Evolutionary conservation across 2,888 invertebrate genomes (phyloP).

Genomic region (Cremastobaeus sp.): DNA sequence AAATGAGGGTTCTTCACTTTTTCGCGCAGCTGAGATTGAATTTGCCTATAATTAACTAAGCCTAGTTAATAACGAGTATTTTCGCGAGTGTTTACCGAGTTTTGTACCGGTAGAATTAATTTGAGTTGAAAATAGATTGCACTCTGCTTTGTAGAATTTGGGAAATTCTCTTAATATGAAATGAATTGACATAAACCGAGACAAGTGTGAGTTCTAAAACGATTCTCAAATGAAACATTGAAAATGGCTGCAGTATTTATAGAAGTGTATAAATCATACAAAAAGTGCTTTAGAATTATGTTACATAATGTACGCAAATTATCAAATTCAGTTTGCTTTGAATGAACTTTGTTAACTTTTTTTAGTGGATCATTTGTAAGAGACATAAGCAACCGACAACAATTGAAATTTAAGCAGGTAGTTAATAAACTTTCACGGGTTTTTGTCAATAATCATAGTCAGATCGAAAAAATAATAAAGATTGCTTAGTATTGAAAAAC

Average conservation of each 20-base stretch:
- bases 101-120: background rate
- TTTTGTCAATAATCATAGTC: too few relatives aligned
- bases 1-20: too few relatives aligned
- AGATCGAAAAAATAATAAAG: too few relatives aligned
- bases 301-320: constrained; percentile 37
- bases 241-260: constrained; percentile 48
- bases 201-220: constrained; percentile 30
- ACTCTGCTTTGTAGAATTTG: background rate
- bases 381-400: background rate
- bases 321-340: constrained; percentile 30
- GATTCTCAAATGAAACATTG: constrained; percentile 37
- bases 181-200: constrained; percentile 12
- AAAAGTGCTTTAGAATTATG: constrained; percentile 44
- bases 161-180: background rate
- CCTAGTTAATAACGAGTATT: too few relatives aligned
- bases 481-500: too few relatives aligned
- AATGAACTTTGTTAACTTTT: constrained; percentile 14
- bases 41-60: too few relatives aligned
- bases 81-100: too few relatives aligned
- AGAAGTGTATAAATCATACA: constrained; percentile 52
- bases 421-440: too few relatives aligned
- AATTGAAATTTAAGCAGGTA: background rate
- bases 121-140: background rate
- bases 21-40: too few relatives aligned
- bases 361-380: constrained; percentile 8